These are phyloP conservation scores for Cryptosula pallasiana DNA, from an alignment of 2,888 invertebrate species.

Conservation along the genomic window DNA sequence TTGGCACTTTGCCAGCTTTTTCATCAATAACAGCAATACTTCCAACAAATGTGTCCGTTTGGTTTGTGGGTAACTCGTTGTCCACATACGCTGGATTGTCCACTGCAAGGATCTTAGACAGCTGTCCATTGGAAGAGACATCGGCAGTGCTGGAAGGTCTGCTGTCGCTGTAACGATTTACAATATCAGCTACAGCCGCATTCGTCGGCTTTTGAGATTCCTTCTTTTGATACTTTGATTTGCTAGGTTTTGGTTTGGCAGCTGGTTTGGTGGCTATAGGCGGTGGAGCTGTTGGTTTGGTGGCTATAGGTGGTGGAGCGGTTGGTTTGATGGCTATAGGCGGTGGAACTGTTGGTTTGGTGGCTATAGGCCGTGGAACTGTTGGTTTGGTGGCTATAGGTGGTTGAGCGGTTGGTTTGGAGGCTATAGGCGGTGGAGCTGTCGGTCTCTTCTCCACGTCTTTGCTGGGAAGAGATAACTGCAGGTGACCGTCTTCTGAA, in stretches of 20 bases:
- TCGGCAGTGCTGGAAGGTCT: background rate
- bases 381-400: background rate
- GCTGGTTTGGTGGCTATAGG: no score
- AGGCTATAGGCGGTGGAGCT: background rate
- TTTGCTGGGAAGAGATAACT: background rate
- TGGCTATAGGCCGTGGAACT: no score
- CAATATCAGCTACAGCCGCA: background rate
- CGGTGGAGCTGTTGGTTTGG: background rate
- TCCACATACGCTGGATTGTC: background rate
- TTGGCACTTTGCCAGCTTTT: background rate
- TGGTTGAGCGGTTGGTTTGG: background rate
- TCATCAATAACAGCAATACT: background rate
- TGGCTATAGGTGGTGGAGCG: no score
- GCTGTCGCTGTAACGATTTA: background rate
- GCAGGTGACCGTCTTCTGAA: background rate
- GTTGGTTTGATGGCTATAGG: no score
- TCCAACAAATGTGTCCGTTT: background rate
- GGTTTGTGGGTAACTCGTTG: background rate
- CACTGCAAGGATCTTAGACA: background rate
- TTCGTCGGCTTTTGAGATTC: background rate
- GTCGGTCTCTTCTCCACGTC: background rate
- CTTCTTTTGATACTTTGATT: background rate
- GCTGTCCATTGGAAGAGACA: background rate
- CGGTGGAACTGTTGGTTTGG: no score
- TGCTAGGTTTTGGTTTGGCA: background rate